A percentile compares a stretch with the other conserved stretches of the same genome.
Conservation (phyloP, 1,140 invertebrate species). For the Drosophila guanche region DNA sequence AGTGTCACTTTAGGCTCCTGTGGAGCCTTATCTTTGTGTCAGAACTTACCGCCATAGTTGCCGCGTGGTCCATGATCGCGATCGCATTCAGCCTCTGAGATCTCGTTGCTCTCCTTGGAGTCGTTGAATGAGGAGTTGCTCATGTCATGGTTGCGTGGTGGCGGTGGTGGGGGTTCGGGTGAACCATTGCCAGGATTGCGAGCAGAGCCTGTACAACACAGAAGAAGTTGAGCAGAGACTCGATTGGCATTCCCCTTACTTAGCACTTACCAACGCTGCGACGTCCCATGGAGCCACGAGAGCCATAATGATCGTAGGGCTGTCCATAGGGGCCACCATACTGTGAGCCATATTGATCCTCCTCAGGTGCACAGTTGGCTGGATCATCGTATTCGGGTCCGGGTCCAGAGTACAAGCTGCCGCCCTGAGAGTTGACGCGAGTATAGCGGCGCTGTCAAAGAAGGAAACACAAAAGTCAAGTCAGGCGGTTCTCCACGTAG, state of each 20-base stretch:
- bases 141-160: slow-evolving; percentile 89
- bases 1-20: not conserved
- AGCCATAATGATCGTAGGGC: slow-evolving; percentile 94
- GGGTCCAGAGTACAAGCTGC: slow-evolving; percentile 83
- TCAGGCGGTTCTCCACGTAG: no score
- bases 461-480: not conserved
- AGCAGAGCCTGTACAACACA: slow-evolving; percentile 85
- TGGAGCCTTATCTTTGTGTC: not conserved
- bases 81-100: slow-evolving; percentile 96
- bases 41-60: slow-evolving; percentile 89
- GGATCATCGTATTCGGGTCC: slow-evolving; percentile 95
- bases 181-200: slow-evolving; percentile 88
- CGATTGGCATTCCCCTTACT: not conserved
- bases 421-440: slow-evolving; percentile 81
- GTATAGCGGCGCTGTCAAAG: slow-evolving; percentile 77
- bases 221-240: not conserved
- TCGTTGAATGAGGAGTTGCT: slow-evolving; percentile 92
- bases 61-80: slow-evolving; percentile 89
- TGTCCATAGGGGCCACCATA: slow-evolving; percentile 91
- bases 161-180: slow-evolving; percentile 93
- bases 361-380: slow-evolving; percentile 94
- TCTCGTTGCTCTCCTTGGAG: slow-evolving; percentile 96
- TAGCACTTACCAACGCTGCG: slow-evolving; percentile 85
- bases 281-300: slow-evolving; percentile 90
- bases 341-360: slow-evolving; percentile 93